phyloP scores from a whole-genome alignment of 2,888 invertebrate species.

The Atethmia centrago region DNA sequence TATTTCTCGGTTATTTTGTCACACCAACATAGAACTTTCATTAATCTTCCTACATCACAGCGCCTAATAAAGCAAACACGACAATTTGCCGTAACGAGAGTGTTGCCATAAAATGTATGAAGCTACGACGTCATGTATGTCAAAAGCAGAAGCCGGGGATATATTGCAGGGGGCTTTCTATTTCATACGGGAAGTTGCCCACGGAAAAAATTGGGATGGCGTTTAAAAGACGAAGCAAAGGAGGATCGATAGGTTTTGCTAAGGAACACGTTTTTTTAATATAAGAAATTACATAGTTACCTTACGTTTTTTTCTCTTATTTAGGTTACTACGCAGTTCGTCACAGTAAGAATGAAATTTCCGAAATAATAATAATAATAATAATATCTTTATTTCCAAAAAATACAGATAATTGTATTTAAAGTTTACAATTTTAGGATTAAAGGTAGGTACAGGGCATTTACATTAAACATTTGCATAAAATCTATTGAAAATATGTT shows the following conservation, averaged over 20 bases:
- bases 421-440: no score
- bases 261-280: background rate
- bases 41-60: conserved; percentile 15
- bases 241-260: background rate
- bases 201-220: conserved; percentile 40
- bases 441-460: no score
- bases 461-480: no score
- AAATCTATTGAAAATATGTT: no score
- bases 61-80: conserved; percentile 58
- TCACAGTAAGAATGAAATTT: background rate
- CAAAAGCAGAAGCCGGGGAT: conserved; percentile 52
- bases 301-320: no score
- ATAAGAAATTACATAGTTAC: no score
- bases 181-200: conserved; percentile 47
- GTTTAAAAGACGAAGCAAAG: conserved; percentile 4
- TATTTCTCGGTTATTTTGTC: no score
- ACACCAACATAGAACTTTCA: conserved; percentile 3
- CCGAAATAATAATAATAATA: no score
- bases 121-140: conserved; percentile 54
- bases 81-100: conserved; percentile 60
- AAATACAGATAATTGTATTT: no score
- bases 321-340: background rate
- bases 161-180: conserved; percentile 49
- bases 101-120: conserved; percentile 57
- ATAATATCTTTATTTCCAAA: no score